A percentile compares a stretch with the other conserved stretches of the same genome.
These are phyloP conservation scores for Drosophila pseudotalamancana DNA, from an alignment of 2,888 invertebrate species.

Conservation along the genomic window DNA sequence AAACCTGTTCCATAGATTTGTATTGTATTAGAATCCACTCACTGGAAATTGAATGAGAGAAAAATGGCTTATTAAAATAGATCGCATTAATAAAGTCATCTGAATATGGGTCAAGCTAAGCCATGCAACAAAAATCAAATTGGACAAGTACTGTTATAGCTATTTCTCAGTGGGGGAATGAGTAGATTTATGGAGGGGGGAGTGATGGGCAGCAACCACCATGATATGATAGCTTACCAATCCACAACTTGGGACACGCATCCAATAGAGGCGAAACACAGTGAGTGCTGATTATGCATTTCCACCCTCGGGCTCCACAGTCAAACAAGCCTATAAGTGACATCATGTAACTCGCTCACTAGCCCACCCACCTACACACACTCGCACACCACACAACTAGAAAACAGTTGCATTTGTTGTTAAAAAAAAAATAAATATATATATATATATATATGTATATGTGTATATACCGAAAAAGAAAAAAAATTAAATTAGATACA, in stretches of 20 bases:
- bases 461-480: conserved; percentile 22
- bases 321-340: conserved; percentile 47
- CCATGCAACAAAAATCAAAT: conserved; percentile 48
- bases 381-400: conserved; percentile 39
- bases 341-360: conserved; percentile 67
- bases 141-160: conserved; percentile 27
- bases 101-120: conserved; percentile 60
- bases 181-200: neutral
- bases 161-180: neutral
- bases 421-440: neutral
- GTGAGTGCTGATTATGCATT: conserved; percentile 65
- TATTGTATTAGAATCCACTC: neutral
- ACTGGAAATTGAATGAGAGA: neutral
- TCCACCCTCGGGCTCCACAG: conserved; percentile 59
- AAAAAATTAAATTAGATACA: conserved; percentile 57
- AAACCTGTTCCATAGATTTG: too few species aligned
- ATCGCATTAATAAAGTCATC: neutral
- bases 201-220: conserved; percentile 38
- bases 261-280: conserved; percentile 32
- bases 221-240: conserved; percentile 23
- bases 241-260: conserved; percentile 53
- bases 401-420: conserved; percentile 73
- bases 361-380: neutral
- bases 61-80: neutral
- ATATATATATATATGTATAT: neutral